These are phyloP conservation scores for Cancer borealis DNA, from an alignment of 2,888 invertebrate species.

Conservation along the genomic window DNA sequence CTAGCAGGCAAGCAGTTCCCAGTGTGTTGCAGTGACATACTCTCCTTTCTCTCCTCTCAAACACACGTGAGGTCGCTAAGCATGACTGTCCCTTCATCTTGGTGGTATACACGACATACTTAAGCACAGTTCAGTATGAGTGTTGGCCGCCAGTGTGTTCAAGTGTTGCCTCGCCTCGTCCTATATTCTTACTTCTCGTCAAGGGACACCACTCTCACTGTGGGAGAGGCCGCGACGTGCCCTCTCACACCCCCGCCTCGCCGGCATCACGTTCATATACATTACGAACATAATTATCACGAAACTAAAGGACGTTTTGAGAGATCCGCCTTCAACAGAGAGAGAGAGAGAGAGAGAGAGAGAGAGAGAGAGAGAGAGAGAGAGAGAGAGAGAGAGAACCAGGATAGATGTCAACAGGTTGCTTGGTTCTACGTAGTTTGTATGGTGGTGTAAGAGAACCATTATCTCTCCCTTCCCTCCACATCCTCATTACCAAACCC, in stretches of 20 bases:
- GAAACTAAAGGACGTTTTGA: neutral
- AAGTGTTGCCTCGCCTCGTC: neutral
- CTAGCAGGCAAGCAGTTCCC: neutral
- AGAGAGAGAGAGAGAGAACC: neutral
- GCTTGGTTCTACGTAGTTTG: neutral
- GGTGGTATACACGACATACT: neutral
- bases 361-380: conserved; percentile 1
- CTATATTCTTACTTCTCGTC: neutral
- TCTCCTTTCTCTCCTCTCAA: no score
- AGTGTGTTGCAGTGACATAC: no score
- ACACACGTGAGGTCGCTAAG: no score
- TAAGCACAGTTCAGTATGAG: neutral
- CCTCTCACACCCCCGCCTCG: neutral
- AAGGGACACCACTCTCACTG: neutral
- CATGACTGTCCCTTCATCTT: neutral
- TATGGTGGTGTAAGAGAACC: neutral
- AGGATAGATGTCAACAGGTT: neutral
- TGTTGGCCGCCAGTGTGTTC: neutral
- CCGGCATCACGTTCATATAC: neutral
- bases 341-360: conserved; percentile 6
- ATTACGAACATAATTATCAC: conserved; percentile 1
- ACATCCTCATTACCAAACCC: neutral
- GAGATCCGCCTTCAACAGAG: neutral
- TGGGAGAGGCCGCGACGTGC: neutral
- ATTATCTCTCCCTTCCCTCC: neutral